Percentiles rank a stretch among this genome's conserved stretches.
phyloP scores from a whole-genome alignment of 2,113 vertebrate genomes.

The Danio rerio region DNA sequence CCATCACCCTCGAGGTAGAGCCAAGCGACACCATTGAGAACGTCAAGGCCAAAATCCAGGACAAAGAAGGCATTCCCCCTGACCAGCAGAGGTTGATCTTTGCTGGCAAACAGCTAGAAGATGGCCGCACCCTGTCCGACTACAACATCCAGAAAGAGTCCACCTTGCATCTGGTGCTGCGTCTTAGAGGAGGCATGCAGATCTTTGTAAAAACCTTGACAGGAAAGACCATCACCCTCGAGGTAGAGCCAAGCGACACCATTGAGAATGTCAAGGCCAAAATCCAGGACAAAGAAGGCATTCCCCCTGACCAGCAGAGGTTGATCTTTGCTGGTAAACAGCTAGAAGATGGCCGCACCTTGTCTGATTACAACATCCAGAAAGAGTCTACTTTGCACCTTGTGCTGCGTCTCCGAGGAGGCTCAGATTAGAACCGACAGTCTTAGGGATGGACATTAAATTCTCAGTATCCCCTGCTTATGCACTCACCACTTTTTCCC shows the following conservation, averaged over 20 bases:
- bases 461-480: background rate
- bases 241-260: conserved; percentile 78
- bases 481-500: background rate
- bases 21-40: conserved; percentile 18
- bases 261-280: conserved; percentile 68
- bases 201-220: conserved; percentile 74
- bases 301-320: no score
- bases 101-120: conserved; percentile 12
- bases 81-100: conserved; percentile 19
- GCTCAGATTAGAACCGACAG: background rate
- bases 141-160: conserved; percentile 28
- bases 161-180: conserved; percentile 26
- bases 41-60: background rate
- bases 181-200: background rate
- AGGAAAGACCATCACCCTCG: conserved; percentile 79
- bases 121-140: conserved; percentile 4
- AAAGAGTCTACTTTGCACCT: no score
- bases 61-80: conserved; percentile 28
- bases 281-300: no score
- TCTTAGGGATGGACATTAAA: background rate
- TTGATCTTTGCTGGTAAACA: no score
- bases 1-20: conserved; percentile 14
- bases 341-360: no score
- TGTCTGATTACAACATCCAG: background rate
- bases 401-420: no score